Conservation (phyloP, 2,113 vertebrate genomes). For the Scartelaos histophorus region DNA sequence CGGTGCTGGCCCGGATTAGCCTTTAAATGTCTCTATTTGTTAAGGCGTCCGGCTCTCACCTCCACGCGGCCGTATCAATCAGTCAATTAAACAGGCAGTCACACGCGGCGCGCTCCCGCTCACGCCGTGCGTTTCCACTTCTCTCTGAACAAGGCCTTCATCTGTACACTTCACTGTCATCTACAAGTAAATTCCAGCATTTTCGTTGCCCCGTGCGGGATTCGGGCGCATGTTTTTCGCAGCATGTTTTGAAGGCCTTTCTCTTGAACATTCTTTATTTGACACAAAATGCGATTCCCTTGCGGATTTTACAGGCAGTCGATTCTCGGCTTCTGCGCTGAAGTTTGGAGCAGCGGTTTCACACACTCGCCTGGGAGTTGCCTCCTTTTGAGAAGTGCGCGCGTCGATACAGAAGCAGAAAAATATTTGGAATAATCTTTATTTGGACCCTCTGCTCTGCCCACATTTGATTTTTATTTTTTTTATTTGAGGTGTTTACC, state of each 20-base stretch:
- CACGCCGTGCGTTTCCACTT: constrained; percentile 8
- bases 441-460: constrained; percentile 44
- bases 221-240: neutral
- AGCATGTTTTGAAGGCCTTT: constrained; percentile 3
- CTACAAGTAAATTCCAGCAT: neutral
- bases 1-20: constrained; percentile 72
- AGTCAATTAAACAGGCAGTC: constrained; percentile 81
- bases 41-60: constrained; percentile 73
- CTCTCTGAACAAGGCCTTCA: neutral
- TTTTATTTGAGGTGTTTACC: constrained; percentile 54
- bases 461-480: constrained; percentile 21
- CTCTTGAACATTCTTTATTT: constrained; percentile 7
- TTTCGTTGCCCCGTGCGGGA: neutral
- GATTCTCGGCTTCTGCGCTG: constrained; percentile 22
- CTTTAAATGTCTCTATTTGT: constrained; percentile 79
- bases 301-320: constrained; percentile 24
- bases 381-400: constrained; percentile 47
- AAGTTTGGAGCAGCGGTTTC: constrained; percentile 37
- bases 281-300: constrained; percentile 8
- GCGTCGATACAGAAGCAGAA: constrained; percentile 56
- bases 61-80: constrained; percentile 77
- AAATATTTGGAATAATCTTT: constrained; percentile 64
- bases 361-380: constrained; percentile 52
- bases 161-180: constrained; percentile 4
- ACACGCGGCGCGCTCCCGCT: constrained; percentile 55